Evolutionary conservation across 1,140 invertebrate species (phyloP), one percentile per base, ranked within the genome.

Genomic region (Calephelis nemesis): DNA sequence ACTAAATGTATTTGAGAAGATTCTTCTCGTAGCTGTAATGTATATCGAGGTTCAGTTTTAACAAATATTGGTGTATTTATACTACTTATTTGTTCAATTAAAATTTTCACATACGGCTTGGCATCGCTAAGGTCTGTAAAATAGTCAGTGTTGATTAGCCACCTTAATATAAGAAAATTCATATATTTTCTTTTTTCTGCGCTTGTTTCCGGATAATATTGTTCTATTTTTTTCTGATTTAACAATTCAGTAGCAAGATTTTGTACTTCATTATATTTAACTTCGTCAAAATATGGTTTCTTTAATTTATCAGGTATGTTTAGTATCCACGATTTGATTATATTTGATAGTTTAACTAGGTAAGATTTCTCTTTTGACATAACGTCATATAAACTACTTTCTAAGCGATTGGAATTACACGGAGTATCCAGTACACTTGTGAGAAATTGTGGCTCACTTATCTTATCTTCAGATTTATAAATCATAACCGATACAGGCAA

Each of bases 301-400:
- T 71, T 47, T 45, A 70, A 73, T 49, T 68, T 47, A 49, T 70
- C 71, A n/a, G 78, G 78, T 69, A 81, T 62, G 4, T 60, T 71
- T 10, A 78, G 62, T 49, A 83, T 70, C 83, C 83, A 85, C 7
- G 60, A 7, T 42, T 62, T 73, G 42, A 85, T 74, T 19, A 75
- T 4, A 49, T 63, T 30, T 15, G 68, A 48, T 50, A 84, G 66
- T 60, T 74, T 72, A 5, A 76, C 65, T 11, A 71, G 69, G 49
- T 78, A 83, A 15, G 15, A 15, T 52, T 39, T 75, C 74, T 83
- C 79, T 66, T 74, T 72, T 7, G 67, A 7, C 42, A 71, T 78
- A 11, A 76, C 7, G 45, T 69, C 74, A 8, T 63, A 12, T 30
- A 68, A 71, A 13, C 68, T 68, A 64, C 72, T 73, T 73, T 66